Conservation (phyloP, 2,113 vertebrate species). For the Taurulus bubalis region DNA sequence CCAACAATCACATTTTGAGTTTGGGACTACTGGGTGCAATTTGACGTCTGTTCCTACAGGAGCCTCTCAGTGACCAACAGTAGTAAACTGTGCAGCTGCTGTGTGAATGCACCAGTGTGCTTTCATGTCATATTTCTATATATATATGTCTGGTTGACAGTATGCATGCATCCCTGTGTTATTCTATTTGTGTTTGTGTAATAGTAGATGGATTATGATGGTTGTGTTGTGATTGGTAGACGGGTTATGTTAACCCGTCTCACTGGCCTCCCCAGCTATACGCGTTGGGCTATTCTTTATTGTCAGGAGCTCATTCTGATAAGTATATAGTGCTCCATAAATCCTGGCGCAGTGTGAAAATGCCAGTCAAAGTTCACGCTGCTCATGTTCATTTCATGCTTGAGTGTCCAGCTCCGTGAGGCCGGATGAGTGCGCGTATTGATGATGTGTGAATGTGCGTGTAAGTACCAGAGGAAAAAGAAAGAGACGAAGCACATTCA, state of each 20-base stretch:
- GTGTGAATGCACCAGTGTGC: slow-evolving; percentile 29
- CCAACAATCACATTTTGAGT: neutral
- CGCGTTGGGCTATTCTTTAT: slow-evolving; percentile 70
- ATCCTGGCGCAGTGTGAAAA: slow-evolving; percentile 71
- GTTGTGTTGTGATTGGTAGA: slow-evolving; percentile 60
- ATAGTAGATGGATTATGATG: slow-evolving; percentile 56
- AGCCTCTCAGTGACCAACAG: slow-evolving; percentile 29
- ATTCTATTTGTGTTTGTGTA: slow-evolving; percentile 69
- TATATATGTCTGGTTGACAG: slow-evolving; percentile 47
- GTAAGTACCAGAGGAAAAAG: slow-evolving; percentile 66
- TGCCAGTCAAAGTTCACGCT: slow-evolving; percentile 82
- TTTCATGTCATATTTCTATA: slow-evolving; percentile 63
- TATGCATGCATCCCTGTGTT: slow-evolving; percentile 40
- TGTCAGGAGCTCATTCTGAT: slow-evolving; percentile 66
- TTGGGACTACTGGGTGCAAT: neutral
- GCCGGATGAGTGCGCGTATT: slow-evolving; percentile 63
- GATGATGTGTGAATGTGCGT: slow-evolving; percentile 70
- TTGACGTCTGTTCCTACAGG: slow-evolving; percentile 23
- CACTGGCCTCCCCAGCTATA: slow-evolving; percentile 39
- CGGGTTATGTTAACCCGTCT: slow-evolving; percentile 51
- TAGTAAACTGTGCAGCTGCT: slow-evolving; percentile 49
- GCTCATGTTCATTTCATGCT: slow-evolving; percentile 84
- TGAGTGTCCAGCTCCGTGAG: slow-evolving; percentile 69
- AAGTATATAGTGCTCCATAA: slow-evolving; percentile 75
- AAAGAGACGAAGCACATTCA: slow-evolving; percentile 66